Conservation (phyloP, 2,797 vertebrate species). For the Rhyacichthys aspro region DNA sequence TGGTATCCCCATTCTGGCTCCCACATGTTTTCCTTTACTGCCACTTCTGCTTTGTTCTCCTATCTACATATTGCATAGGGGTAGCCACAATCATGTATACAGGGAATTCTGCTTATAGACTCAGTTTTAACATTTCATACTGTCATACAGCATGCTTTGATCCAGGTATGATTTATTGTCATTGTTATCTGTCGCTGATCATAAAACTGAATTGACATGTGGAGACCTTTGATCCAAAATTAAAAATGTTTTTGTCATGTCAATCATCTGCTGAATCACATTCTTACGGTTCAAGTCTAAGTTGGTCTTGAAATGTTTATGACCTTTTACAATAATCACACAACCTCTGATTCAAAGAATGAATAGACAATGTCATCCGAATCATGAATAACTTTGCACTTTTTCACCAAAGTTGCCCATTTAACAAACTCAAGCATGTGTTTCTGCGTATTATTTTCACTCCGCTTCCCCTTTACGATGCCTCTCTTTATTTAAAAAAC, state of each 20-base stretch:
- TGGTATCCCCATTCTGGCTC: neutral
- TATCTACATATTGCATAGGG: neutral
- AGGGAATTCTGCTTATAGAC: neutral
- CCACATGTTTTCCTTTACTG: constrained; percentile 1
- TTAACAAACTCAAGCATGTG: neutral
- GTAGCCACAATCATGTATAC: neutral
- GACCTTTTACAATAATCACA: too few relatives aligned
- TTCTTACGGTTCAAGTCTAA: too few relatives aligned
- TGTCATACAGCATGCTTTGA: neutral
- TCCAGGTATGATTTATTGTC: too few relatives aligned
- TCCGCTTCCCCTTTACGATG: neutral
- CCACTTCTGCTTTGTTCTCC: constrained; percentile 4
- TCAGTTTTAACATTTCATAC: neutral
- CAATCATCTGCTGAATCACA: too few relatives aligned
- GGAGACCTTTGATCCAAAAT: too few relatives aligned
- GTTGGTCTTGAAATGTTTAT: too few relatives aligned
- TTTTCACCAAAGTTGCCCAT: neutral
- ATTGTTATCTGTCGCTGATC: too few relatives aligned
- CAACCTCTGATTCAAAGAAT: too few relatives aligned
- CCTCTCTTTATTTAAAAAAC: constrained; percentile 4
- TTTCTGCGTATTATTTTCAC: neutral
- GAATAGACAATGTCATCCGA: too few relatives aligned
- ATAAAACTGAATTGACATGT: too few relatives aligned
- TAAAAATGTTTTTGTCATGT: too few relatives aligned
- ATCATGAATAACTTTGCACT: neutral